Base-by-base conservation (phyloP, 2,113 vertebrate species). In the Benthochromis sp. region DNA sequence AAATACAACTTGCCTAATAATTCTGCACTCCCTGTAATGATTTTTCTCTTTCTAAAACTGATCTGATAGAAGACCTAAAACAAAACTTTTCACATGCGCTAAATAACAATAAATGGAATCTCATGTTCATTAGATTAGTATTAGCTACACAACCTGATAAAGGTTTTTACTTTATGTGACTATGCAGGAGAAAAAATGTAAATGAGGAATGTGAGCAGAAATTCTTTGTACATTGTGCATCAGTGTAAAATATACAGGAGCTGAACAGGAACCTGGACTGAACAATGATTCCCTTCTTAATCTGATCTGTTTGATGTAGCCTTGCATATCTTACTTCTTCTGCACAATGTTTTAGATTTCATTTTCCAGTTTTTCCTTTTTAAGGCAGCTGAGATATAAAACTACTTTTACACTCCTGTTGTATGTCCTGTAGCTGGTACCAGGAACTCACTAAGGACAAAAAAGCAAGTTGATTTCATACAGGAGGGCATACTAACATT, bases 101-200 rank as follows among this genome's bases (percentile, higher is more conserved):
- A 71, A 40, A 71, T 71, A 43, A 43, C 7, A 21, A 71, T 71
- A 71, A 71, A 71, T 40, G 12, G 11, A 71, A 71, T 40, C 5
- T 71, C n/a, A 8, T 14, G n/a, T 24, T 40, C n/a, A 21, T 21
- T 69, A 2, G n/a, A 40, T 69, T 40, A 40, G 36, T 40, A 40
- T 66, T 3, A 2, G 0, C 19, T 66, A 66, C 63, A 21, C 36
- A 40, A 71, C n/a, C 63, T 38, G 34, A 69, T 38, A 0, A 69
- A 40, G 34, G 63, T 40, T 69, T 6, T 38, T 40, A 69, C 36
- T 69, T 40, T 4, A 40, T 69, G 63, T 69, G 63, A 69, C 19
- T 40, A 40, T 0, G 3, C 63, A 14, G 36, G 19, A 24, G 7
- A 21, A 71, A 40, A 1, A 40, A 24, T 69, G 36, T 14, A 69